These are phyloP conservation scores for Intellagama lesueurii DNA, from an alignment of 2,797 vertebrate species.

Conservation along the genomic window DNA sequence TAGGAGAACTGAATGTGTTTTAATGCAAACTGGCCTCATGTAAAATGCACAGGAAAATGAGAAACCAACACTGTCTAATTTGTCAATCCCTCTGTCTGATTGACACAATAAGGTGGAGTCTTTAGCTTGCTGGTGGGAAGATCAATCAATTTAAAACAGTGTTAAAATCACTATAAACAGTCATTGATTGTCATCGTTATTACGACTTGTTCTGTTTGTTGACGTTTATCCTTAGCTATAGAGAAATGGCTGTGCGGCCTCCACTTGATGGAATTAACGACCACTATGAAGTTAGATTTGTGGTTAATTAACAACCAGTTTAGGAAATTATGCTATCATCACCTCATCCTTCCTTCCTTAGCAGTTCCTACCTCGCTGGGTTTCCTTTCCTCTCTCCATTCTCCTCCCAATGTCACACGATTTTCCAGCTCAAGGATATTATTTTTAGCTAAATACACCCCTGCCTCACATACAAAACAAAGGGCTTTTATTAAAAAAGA, in stretches of 20 bases:
- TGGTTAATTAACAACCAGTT: slow-evolving; percentile 69
- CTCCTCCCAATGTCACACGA: background rate
- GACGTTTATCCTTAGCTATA: slow-evolving; percentile 8
- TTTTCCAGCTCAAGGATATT: slow-evolving; percentile 41
- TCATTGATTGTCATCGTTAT: slow-evolving; percentile 4
- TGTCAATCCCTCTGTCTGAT: background rate
- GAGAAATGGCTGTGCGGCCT: slow-evolving; percentile 31
- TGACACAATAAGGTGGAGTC: background rate
- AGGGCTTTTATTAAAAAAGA: background rate
- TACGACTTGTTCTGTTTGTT: slow-evolving; percentile 33
- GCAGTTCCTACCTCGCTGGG: background rate
- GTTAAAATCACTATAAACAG: slow-evolving; percentile 8
- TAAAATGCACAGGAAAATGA: background rate
- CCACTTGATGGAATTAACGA: slow-evolving; percentile 20
- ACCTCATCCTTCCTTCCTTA: slow-evolving; percentile 61
- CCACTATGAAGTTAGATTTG: slow-evolving; percentile 39
- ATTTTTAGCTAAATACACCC: slow-evolving; percentile 50
- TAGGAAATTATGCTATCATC: slow-evolving; percentile 70
- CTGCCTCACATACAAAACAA: background rate
- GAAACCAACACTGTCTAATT: background rate
- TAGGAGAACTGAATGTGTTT: background rate
- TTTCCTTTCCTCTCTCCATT: slow-evolving; percentile 24
- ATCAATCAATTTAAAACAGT: background rate
- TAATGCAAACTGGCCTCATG: background rate
- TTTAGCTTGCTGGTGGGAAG: background rate